These are phyloP conservation scores for Pachliopta kotzebuea DNA, from an alignment of 2,888 invertebrate genomes.

Conservation along the genomic window DNA sequence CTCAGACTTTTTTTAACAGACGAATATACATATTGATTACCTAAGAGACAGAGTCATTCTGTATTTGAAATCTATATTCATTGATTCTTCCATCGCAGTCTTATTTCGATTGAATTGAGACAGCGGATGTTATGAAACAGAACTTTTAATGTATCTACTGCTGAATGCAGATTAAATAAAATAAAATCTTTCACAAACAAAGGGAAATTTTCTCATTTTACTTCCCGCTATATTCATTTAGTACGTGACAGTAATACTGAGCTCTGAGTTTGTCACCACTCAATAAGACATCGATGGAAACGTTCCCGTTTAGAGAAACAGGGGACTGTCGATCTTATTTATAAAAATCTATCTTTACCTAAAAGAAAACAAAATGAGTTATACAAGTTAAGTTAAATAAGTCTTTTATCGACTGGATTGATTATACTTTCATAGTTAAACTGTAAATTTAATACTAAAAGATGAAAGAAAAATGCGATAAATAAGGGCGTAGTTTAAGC, in stretches of 20 bases:
- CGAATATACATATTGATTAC: neutral
- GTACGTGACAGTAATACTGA: slow-evolving; percentile 21
- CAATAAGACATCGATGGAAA: slow-evolving; percentile 11
- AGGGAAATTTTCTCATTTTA: slow-evolving; percentile 13
- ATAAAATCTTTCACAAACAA: slow-evolving; percentile 2
- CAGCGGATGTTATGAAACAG: neutral
- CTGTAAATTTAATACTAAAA: neutral
- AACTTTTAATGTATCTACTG: neutral
- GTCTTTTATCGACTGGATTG: neutral
- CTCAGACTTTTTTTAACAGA: neutral
- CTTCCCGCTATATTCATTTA: slow-evolving; percentile 16
- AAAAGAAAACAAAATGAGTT: neutral
- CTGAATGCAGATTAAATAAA: neutral
- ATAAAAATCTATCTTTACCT: neutral
- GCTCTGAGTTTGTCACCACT: slow-evolving; percentile 13
- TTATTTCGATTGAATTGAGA: neutral
- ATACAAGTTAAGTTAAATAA: neutral
- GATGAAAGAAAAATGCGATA: neutral
- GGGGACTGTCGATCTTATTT: neutral
- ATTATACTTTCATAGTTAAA: neutral
- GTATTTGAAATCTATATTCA: neutral
- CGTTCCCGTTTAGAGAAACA: slow-evolving; percentile 3
- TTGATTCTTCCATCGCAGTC: neutral
- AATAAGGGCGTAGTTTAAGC: neutral
- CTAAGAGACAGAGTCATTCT: neutral